Evolutionary conservation across 2,797 vertebrate species (phyloP).

Genomic region (Clarias laeviceps): DNA sequence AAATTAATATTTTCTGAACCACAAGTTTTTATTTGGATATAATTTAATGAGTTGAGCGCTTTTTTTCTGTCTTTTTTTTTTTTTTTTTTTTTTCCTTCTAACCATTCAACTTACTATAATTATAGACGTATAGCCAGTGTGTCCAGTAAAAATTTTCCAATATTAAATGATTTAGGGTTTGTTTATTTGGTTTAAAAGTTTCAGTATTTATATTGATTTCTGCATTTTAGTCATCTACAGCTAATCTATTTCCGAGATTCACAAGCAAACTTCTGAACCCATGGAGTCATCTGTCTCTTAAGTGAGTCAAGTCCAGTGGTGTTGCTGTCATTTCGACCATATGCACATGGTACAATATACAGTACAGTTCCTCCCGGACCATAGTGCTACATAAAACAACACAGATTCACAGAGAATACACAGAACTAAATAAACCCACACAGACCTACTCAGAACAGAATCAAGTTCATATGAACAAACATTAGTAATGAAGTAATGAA

Average conservation of each 20-base stretch:
- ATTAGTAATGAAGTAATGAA: too few relatives aligned
- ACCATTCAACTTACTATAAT: neutral
- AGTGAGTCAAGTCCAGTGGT: neutral
- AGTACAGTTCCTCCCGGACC: too few relatives aligned
- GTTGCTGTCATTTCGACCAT: neutral
- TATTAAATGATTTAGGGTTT: neutral
- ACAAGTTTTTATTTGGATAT: neutral
- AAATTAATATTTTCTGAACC: neutral
- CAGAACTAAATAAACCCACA: too few relatives aligned
- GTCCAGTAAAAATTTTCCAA: neutral
- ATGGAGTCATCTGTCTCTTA: neutral
- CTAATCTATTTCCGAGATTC: neutral
- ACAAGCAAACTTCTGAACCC: neutral
- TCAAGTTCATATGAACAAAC: too few relatives aligned
- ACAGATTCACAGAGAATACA: too few relatives aligned
- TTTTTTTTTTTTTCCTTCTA: neutral
- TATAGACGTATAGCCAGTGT: neutral
- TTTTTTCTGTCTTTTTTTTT: neutral
- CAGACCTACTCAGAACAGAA: too few relatives aligned
- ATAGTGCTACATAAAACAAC: too few relatives aligned
- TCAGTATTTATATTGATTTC: neutral
- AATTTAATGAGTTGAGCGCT: neutral
- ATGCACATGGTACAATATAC: too few relatives aligned
- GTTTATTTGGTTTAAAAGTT: neutral
- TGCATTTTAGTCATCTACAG: neutral